phyloP scores from a whole-genome alignment of 2,113 vertebrate species.

The Delphinus delphis region DNA sequence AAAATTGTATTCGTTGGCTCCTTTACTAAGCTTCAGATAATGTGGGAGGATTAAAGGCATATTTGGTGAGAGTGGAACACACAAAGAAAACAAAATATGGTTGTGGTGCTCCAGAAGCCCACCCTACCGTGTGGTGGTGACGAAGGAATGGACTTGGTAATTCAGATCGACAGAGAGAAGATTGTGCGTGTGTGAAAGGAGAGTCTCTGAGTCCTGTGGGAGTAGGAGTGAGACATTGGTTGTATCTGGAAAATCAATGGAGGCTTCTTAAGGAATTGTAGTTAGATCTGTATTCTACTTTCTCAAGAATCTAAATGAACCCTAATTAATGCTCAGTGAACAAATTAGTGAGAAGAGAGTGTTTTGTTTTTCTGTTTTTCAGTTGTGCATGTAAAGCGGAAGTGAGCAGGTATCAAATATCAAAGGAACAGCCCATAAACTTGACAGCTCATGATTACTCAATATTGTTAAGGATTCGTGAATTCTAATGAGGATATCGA shows the following conservation, averaged over 20 bases:
- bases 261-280: background rate
- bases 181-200: background rate
- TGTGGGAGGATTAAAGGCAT: background rate
- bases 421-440: rapidly evolving
- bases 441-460: background rate
- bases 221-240: background rate
- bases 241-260: background rate
- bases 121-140: rapidly evolving
- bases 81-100: no score
- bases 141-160: rapidly evolving
- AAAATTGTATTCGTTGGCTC: background rate
- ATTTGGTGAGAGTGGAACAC: no score
- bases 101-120: background rate
- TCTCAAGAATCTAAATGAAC: background rate
- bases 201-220: background rate
- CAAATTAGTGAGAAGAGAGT: background rate
- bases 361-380: background rate
- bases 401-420: background rate
- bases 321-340: background rate
- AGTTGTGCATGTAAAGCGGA: rapidly evolving
- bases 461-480: background rate
- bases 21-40: background rate
- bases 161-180: background rate
- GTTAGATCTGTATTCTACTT: background rate
- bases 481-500: background rate